phyloP scores from a whole-genome alignment of 2,797 vertebrate genomes.

The Brotula barbata region DNA sequence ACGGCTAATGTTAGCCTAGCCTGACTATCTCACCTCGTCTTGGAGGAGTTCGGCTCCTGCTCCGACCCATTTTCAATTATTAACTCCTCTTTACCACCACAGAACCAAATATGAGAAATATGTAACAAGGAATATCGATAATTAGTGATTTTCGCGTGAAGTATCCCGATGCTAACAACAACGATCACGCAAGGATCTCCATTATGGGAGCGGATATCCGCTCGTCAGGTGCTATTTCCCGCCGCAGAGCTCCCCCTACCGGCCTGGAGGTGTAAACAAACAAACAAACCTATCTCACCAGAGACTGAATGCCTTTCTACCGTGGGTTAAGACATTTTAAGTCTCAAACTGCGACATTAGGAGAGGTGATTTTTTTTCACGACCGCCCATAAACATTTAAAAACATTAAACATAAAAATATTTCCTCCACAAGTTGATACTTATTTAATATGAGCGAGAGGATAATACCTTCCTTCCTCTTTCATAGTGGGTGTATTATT shows the following conservation, averaged over 20 bases:
- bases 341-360: too few relatives aligned
- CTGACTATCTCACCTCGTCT: conserved; percentile 73
- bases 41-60: conserved; percentile 77
- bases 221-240: conserved; percentile 20
- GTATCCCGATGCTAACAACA: not conserved
- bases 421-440: too few relatives aligned
- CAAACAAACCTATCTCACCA: too few relatives aligned
- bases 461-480: too few relatives aligned
- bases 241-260: conserved; percentile 29
- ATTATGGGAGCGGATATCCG: fast-evolving
- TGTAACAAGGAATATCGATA: not conserved
- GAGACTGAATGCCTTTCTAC: too few relatives aligned
- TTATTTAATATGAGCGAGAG: too few relatives aligned
- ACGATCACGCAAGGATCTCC: not conserved
- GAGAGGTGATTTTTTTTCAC: too few relatives aligned
- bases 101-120: fast-evolving
- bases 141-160: not conserved
- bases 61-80: conserved; percentile 71
- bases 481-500: too few relatives aligned
- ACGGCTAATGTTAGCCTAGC: not conserved
- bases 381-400: too few relatives aligned
- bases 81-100: not conserved
- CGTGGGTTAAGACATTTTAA: too few relatives aligned
- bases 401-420: too few relatives aligned
- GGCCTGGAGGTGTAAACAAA: conserved; percentile 5